phyloP scores from a whole-genome alignment of 2,797 vertebrate species.

The Podarcis lilfordi region DNA sequence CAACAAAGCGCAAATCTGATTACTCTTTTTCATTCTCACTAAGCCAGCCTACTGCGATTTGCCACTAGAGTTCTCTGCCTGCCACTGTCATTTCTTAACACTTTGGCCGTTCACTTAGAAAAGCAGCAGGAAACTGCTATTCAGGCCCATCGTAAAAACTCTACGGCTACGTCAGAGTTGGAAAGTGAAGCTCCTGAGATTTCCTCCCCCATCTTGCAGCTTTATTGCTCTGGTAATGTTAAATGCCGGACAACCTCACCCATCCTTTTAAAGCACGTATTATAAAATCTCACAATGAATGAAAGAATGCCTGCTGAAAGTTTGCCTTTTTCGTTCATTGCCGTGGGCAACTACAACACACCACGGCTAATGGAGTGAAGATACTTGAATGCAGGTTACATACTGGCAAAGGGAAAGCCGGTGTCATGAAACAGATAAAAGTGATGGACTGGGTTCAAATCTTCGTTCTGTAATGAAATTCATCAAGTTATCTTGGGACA shows the following conservation, averaged over 20 bases:
- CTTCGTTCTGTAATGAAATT: background rate
- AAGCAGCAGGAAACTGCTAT: background rate
- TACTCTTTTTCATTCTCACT: conserved; percentile 22
- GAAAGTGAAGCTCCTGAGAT: conserved; percentile 6
- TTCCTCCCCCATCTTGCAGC: conserved; percentile 2
- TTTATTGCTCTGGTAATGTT: background rate
- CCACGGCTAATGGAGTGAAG: background rate
- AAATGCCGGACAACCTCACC: background rate
- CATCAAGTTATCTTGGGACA: background rate
- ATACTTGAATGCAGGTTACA: background rate
- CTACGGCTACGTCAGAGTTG: background rate
- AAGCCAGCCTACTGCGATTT: conserved; percentile 18
- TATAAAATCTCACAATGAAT: conserved; percentile 1
- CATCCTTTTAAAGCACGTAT: background rate
- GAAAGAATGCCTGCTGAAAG: background rate
- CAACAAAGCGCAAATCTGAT: conserved; percentile 27
- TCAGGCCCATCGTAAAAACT: accelerated
- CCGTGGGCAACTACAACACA: accelerated
- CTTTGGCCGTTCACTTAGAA: conserved; percentile 35
- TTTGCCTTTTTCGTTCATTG: background rate
- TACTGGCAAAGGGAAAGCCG: background rate
- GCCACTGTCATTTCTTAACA: conserved; percentile 19
- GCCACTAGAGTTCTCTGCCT: conserved; percentile 25
- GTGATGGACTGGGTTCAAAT: background rate
- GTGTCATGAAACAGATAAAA: too few relatives aligned